These are phyloP conservation scores for Pteruthius melanotis DNA, from an alignment of 2,113 vertebrate species.

Conservation along the genomic window DNA sequence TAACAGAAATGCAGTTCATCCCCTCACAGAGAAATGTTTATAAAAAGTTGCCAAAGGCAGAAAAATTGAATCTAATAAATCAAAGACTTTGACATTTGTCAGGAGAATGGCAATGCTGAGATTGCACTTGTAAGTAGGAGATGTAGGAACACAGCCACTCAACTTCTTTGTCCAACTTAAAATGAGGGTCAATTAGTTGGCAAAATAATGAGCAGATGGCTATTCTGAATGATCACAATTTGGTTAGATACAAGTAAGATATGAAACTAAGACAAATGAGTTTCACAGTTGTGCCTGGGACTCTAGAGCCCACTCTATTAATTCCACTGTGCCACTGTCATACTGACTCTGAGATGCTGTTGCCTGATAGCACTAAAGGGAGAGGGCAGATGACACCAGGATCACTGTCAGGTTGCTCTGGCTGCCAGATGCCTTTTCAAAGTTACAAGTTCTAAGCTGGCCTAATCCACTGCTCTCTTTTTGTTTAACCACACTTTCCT, in stretches of 20 bases:
- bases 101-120: background rate
- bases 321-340: background rate
- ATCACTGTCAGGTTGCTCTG: background rate
- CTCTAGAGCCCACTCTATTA: background rate
- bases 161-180: background rate
- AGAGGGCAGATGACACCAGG: background rate
- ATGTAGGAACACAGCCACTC: background rate
- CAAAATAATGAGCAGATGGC: background rate
- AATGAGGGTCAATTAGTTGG: background rate
- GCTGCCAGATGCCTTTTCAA: background rate
- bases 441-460: background rate
- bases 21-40: background rate
- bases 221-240: background rate
- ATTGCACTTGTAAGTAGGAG: background rate
- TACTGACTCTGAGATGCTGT: background rate
- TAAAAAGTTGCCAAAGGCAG: background rate
- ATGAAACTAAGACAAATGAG: background rate
- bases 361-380: background rate
- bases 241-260: background rate
- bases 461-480: background rate
- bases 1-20: background rate
- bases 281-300: background rate
- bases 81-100: background rate
- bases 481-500: too few species aligned
- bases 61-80: background rate